phyloP scores from a whole-genome alignment of 2,888 invertebrate genomes.

The Nemoura dubitans region DNA sequence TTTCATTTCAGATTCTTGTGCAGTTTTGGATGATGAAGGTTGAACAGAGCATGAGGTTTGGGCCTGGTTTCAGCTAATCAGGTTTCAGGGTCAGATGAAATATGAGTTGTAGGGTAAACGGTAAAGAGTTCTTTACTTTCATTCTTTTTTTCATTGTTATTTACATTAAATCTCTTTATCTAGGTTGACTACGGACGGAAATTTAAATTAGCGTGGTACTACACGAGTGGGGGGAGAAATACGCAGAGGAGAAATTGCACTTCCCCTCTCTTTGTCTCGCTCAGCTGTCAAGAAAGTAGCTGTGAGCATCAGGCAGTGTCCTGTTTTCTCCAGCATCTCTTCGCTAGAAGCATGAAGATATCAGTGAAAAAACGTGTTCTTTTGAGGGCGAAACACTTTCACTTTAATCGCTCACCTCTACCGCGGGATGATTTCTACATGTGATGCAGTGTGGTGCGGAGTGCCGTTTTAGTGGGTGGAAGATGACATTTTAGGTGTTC shows the following conservation, averaged over 20 bases:
- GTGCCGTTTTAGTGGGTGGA: conserved; percentile 34
- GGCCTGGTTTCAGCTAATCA: background rate
- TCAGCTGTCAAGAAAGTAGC: background rate
- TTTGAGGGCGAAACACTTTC: conserved; percentile 42
- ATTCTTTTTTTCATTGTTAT: background rate
- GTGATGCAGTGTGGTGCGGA: conserved; percentile 37
- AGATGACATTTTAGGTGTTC: background rate
- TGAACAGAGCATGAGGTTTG: background rate
- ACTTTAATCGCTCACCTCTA: conserved; percentile 49
- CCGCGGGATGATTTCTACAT: conserved; percentile 50
- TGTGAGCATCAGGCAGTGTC: background rate
- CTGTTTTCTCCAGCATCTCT: conserved; percentile 1
- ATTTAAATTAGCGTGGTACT: background rate
- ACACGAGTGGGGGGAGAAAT: background rate
- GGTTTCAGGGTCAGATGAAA: background rate
- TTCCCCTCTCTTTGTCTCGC: background rate
- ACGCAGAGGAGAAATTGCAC: background rate
- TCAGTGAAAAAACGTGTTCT: conserved; percentile 10
- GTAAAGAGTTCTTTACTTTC: background rate
- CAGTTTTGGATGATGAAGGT: background rate
- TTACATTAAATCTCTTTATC: background rate
- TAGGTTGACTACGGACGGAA: background rate
- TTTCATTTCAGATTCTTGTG: too few species aligned
- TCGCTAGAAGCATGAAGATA: background rate
- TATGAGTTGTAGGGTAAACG: background rate